A percentile compares a stretch with the other conserved stretches of the same genome.
phyloP scores from a whole-genome alignment of 2,797 vertebrate genomes.

The Sebastes jordani region DNA sequence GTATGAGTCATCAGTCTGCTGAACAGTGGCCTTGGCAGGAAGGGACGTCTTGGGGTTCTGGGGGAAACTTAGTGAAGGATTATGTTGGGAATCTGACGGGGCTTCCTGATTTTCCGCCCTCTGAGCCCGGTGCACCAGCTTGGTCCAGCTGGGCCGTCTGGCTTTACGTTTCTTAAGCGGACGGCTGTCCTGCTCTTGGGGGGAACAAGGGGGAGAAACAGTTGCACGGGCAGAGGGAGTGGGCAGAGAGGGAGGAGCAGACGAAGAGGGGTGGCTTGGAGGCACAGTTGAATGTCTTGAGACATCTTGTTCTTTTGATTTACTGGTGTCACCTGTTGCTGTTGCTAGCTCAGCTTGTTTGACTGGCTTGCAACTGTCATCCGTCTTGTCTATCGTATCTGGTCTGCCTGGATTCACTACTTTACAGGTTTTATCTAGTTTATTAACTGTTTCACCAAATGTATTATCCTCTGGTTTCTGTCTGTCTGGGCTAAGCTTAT shows the following conservation, averaged over 20 bases:
- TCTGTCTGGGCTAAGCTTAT: constrained; percentile 60
- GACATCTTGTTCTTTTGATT: constrained; percentile 73
- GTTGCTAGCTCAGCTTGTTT: constrained; percentile 62
- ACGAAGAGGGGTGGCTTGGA: constrained; percentile 54
- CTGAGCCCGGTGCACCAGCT: constrained; percentile 85
- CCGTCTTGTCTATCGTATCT: constrained; percentile 53
- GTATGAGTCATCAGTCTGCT: constrained; percentile 64
- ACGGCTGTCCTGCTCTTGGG: constrained; percentile 82
- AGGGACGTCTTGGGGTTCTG: constrained; percentile 60
- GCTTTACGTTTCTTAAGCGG: constrained; percentile 93
- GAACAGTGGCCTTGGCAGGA: constrained; percentile 55
- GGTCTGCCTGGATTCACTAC: constrained; percentile 30
- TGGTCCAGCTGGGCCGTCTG: constrained; percentile 90
- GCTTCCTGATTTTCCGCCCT: constrained; percentile 71
- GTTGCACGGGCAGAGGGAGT: constrained; percentile 47
- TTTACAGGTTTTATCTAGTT: constrained; percentile 58
- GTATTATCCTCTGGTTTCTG: constrained; percentile 57
- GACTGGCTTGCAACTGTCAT: constrained; percentile 60
- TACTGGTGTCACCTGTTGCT: constrained; percentile 69
- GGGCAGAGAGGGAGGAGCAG: constrained; percentile 48
- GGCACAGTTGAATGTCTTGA: constrained; percentile 61
- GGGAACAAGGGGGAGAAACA: constrained; percentile 61
- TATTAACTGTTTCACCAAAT: constrained; percentile 51
- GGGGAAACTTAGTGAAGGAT: constrained; percentile 54
- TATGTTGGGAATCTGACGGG: constrained; percentile 56